These are phyloP conservation scores for Coptodon rendalli DNA, from an alignment of 2,113 vertebrate species.

Conservation along the genomic window DNA sequence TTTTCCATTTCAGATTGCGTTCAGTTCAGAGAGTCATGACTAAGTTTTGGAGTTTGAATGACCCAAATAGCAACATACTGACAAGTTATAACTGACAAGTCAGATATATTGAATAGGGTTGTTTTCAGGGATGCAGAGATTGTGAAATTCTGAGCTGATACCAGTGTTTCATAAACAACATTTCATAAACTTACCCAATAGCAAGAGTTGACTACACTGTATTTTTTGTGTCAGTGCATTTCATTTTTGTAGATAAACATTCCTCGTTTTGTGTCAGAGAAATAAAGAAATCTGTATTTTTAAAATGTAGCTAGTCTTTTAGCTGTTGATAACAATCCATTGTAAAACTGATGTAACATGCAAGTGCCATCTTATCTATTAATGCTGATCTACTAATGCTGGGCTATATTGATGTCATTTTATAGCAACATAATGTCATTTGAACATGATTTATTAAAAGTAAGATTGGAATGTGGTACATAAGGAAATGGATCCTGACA, in stretches of 20 bases:
- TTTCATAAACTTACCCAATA: background rate
- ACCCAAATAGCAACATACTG: background rate
- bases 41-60: background rate
- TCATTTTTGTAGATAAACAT: background rate
- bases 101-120: background rate
- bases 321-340: background rate
- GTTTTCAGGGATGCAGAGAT: background rate
- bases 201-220: background rate
- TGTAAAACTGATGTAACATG: background rate
- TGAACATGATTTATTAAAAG: background rate
- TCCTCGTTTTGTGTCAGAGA: background rate
- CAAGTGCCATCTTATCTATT: background rate
- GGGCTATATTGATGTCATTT: background rate
- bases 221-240: background rate
- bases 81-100: background rate
- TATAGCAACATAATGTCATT: background rate
- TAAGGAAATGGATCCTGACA: background rate
- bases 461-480: background rate
- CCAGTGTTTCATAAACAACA: background rate
- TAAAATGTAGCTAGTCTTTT: background rate
- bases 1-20: background rate
- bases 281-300: background rate
- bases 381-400: background rate
- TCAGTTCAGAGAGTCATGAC: background rate
- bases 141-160: background rate